phyloP scores from a whole-genome alignment of 2,113 vertebrate species.

The Centropus unirufus region DNA sequence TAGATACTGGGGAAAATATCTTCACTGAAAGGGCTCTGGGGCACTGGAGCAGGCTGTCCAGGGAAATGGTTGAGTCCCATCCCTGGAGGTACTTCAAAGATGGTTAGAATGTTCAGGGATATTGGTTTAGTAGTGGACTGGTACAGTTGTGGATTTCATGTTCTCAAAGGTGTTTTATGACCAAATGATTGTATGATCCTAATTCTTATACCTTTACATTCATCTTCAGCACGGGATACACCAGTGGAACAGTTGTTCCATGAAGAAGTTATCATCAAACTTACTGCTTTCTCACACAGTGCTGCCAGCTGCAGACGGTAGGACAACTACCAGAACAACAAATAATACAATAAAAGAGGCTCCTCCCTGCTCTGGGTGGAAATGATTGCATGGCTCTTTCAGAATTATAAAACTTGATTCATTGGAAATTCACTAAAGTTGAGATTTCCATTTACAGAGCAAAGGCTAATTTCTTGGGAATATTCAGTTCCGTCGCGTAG shows the following conservation, averaged over 20 bases:
- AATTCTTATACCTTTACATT: neutral
- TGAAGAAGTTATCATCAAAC: neutral
- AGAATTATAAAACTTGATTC: neutral
- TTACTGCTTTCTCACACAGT: neutral
- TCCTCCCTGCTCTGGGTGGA: neutral
- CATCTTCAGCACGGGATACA: neutral
- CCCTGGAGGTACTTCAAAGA: too few relatives aligned
- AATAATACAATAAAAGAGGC: neutral
- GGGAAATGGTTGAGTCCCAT: too few relatives aligned
- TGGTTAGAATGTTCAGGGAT: too few relatives aligned
- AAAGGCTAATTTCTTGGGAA: neutral
- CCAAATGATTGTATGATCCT: too few relatives aligned
- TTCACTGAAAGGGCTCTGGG: too few relatives aligned
- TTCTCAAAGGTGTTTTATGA: too few relatives aligned
- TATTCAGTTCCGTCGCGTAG: neutral
- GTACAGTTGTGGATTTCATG: too few relatives aligned
- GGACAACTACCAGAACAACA: neutral
- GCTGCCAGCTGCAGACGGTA: neutral
- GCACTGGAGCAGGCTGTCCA: too few relatives aligned
- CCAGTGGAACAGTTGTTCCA: neutral
- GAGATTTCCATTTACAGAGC: neutral
- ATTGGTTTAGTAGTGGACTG: too few relatives aligned
- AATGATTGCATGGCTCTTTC: fast-evolving
- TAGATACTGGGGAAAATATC: too few relatives aligned
- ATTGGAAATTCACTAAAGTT: neutral